Percentiles rank a stretch among this genome's conserved stretches.
These are phyloP conservation scores for Nephrotoma guestfalica DNA, from an alignment of 2,888 invertebrate species.

Conservation along the genomic window DNA sequence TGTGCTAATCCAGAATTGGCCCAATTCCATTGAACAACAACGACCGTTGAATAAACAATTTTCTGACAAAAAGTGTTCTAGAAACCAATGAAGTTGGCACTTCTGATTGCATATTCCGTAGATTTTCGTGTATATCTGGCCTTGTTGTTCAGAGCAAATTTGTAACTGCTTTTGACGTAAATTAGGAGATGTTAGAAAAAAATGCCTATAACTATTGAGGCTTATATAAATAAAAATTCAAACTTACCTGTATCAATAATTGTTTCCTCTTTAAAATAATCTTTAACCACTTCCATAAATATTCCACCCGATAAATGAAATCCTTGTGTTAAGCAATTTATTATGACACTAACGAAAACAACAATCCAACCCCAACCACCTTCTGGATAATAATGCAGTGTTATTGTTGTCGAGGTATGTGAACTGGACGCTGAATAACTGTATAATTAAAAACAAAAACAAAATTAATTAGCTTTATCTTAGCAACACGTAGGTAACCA, in stretches of 20 bases:
- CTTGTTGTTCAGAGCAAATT: no score
- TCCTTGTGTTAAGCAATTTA: not conserved
- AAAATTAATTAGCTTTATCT: not conserved
- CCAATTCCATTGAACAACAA: no score
- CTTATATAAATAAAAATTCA: no score
- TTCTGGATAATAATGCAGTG: constrained; percentile 2
- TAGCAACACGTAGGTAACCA: not conserved
- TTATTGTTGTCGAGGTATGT: not conserved
- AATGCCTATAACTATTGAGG: no score
- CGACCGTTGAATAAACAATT: no score
- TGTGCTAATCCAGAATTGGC: no score
- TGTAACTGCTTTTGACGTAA: no score
- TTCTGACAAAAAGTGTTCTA: no score
- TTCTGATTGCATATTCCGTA: no score
- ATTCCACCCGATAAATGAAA: not conserved
- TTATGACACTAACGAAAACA: not conserved
- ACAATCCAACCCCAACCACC: constrained; percentile 2
- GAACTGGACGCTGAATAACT: not conserved
- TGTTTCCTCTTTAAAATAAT: not conserved
- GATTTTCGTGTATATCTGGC: no score
- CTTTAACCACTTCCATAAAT: not conserved
- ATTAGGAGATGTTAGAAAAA: no score
- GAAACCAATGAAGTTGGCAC: no score
- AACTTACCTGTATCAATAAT: constrained; percentile 1
- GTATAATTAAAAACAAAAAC: not conserved